Conservation (phyloP, 2,797 vertebrate genomes). For the Anolis apletophallus region DNA sequence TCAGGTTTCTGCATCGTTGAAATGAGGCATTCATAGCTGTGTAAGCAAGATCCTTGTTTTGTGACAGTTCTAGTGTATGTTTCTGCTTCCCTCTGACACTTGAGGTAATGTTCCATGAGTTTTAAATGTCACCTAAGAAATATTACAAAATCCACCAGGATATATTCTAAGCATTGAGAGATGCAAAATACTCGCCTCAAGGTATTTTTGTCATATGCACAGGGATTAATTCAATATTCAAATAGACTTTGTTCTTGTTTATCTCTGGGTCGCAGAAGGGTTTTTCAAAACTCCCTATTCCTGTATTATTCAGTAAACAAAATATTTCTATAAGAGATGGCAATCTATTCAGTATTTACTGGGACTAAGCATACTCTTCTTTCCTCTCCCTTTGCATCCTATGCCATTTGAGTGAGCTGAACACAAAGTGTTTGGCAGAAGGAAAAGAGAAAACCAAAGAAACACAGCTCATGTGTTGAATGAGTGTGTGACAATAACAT, state of each 20-base stretch:
- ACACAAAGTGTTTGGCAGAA: constrained; percentile 70
- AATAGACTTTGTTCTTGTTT: constrained; percentile 45
- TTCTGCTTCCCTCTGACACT: constrained; percentile 57
- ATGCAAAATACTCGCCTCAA: constrained; percentile 31
- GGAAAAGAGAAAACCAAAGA: constrained; percentile 57
- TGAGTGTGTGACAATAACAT: constrained; percentile 59
- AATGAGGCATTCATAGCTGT: constrained; percentile 56
- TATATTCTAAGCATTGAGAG: constrained; percentile 44
- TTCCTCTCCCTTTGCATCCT: constrained; percentile 63
- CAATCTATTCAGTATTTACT: constrained; percentile 67
- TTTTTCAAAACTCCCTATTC: neutral
- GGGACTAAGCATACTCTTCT: constrained; percentile 58
- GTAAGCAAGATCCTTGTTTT: constrained; percentile 53
- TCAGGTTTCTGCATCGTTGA: constrained; percentile 53
- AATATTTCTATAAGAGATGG: constrained; percentile 63
- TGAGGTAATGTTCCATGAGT: constrained; percentile 60
- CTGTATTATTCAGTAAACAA: constrained; percentile 60
- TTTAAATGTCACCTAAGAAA: constrained; percentile 47
- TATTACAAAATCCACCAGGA: constrained; percentile 42
- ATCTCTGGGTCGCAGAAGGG: constrained; percentile 44
- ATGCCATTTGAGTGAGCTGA: constrained; percentile 61
- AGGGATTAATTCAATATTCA: constrained; percentile 37
- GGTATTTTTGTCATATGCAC: constrained; percentile 13
- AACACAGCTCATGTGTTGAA: constrained; percentile 65
- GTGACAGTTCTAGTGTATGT: constrained; percentile 49